phyloP scores from a whole-genome alignment of 2,888 invertebrate species.

The Torymus tubicola region DNA sequence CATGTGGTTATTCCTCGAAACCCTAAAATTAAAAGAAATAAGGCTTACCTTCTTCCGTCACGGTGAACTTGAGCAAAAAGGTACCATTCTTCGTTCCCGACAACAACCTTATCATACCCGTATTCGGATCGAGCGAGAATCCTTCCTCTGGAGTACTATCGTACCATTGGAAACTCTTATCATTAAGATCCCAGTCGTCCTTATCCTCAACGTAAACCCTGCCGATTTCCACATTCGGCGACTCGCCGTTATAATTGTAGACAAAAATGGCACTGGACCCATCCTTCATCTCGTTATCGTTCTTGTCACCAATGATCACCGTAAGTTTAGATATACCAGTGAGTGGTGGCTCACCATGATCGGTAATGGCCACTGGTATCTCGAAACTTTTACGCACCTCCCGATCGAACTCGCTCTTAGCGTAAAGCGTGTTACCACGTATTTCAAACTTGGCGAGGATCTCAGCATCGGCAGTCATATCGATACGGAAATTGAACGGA shows the following conservation, averaged over 20 bases:
- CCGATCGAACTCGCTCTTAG: slow-evolving; percentile 88
- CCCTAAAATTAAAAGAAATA: not conserved
- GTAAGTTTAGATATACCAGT: slow-evolving; percentile 90
- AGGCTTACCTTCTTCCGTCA: slow-evolving; percentile 81
- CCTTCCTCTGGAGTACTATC: slow-evolving; percentile 79
- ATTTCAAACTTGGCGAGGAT: slow-evolving; percentile 86
- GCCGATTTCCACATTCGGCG: slow-evolving; percentile 90
- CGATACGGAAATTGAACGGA: slow-evolving; percentile 87
- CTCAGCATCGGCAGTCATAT: slow-evolving; percentile 81
- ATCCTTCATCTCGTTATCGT: slow-evolving; percentile 93
- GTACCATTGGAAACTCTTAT: slow-evolving; percentile 91
- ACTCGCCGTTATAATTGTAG: slow-evolving; percentile 93
- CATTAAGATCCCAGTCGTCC: slow-evolving; percentile 97
- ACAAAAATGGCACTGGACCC: slow-evolving; percentile 95
- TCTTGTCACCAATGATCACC: slow-evolving; percentile 95
- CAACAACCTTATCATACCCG: slow-evolving; percentile 93
- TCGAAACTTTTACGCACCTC: slow-evolving; percentile 91
- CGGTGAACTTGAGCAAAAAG: slow-evolving; percentile 86
- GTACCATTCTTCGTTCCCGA: slow-evolving; percentile 86
- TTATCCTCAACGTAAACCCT: slow-evolving; percentile 94
- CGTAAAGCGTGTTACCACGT: slow-evolving; percentile 82
- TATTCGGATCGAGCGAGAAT: slow-evolving; percentile 85
- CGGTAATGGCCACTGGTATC: slow-evolving; percentile 92
- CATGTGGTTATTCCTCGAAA: no score
- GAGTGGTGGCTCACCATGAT: slow-evolving; percentile 85